These are phyloP conservation scores for Nycticryphes semicollaris DNA, from an alignment of 2,113 vertebrate species.

Conservation along the genomic window DNA sequence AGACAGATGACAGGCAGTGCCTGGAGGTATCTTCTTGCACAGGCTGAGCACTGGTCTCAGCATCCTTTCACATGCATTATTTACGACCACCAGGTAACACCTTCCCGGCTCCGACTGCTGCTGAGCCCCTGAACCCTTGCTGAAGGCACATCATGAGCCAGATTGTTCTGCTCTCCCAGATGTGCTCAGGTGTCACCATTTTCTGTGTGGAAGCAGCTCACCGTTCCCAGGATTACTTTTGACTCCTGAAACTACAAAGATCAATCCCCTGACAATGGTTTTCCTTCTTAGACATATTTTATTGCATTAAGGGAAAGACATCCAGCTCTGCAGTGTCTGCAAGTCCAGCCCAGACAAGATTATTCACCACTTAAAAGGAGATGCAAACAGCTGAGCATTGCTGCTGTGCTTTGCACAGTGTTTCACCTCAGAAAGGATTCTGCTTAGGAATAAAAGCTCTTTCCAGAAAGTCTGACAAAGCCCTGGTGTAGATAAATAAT, in stretches of 20 bases:
- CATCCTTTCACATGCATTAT: not conserved
- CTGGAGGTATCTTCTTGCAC: not conserved
- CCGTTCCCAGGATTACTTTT: not conserved
- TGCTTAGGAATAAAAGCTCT: not conserved
- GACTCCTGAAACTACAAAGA: not conserved
- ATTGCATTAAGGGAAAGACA: conserved; percentile 8
- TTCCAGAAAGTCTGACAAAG: not conserved
- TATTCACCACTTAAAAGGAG: not conserved
- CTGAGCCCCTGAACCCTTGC: not conserved
- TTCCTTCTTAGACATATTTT: conserved; percentile 11
- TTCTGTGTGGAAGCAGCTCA: not conserved
- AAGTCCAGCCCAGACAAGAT: not conserved
- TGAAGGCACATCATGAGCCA: not conserved
- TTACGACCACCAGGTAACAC: not conserved
- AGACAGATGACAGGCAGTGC: too few relatives aligned
- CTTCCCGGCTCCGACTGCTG: not conserved
- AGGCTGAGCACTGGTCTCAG: not conserved
- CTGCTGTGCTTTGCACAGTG: not conserved
- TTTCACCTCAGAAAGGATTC: not conserved
- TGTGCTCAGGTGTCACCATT: not conserved
- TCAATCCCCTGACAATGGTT: not conserved
- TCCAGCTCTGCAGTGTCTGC: not conserved
- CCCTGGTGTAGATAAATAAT: not conserved
- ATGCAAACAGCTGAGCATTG: not conserved
- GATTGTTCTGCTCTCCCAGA: not conserved